phyloP scores from a whole-genome alignment of 1,140 invertebrate species.

The Linepithema humile region DNA sequence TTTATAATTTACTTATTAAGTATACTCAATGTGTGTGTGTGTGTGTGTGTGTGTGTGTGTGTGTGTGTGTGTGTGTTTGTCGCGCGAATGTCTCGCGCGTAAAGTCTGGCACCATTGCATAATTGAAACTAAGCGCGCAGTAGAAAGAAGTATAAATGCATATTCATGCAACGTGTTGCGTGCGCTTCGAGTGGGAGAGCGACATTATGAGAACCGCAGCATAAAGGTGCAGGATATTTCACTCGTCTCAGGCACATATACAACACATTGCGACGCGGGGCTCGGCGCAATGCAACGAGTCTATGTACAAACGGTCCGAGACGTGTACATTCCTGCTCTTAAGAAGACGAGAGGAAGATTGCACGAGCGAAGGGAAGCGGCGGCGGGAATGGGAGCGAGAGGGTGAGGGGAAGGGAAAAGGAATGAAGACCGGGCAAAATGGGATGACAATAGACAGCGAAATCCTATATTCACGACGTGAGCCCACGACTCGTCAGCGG shows the following conservation, averaged over 20 bases:
- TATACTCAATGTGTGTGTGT: conserved; percentile 5
- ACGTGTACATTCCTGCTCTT: neutral
- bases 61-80: no score
- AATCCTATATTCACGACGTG: conserved; percentile 52
- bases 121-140: conserved; percentile 30
- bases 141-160: conserved; percentile 36
- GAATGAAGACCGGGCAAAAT: conserved; percentile 13
- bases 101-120: neutral
- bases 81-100: neutral
- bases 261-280: no score
- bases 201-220: neutral
- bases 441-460: conserved; percentile 1
- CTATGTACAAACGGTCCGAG: conserved; percentile 9
- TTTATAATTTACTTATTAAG: neutral
- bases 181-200: neutral
- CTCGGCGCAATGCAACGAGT: conserved; percentile 7
- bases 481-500: conserved; percentile 22
- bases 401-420: no score
- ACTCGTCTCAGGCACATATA: conserved; percentile 18
- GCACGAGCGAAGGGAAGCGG: neutral
- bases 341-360: neutral
- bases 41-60: no score
- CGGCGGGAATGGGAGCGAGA: neutral
- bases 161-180: conserved; percentile 50
- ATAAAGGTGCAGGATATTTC: conserved; percentile 38